Conservation (phyloP, 2,888 invertebrate species). For the Torymus texanus region DNA sequence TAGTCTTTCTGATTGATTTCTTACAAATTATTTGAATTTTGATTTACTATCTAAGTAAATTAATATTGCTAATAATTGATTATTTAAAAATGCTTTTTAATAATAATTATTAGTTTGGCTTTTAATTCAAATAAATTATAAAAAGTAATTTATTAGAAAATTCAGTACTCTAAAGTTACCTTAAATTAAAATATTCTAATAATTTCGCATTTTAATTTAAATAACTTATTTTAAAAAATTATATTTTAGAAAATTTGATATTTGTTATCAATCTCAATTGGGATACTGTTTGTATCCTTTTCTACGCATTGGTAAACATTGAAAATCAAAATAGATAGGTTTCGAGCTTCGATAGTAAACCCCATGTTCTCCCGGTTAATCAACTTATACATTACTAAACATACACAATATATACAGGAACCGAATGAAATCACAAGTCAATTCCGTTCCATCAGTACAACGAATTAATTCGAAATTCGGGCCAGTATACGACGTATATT, state of each 20-base stretch:
- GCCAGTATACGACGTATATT: constrained; percentile 54
- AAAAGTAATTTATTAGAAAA: constrained; percentile 23
- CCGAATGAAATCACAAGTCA: constrained; percentile 61
- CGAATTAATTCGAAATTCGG: constrained; percentile 41
- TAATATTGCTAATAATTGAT: constrained; percentile 3
- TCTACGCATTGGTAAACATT: constrained; percentile 36
- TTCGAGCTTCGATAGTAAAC: constrained; percentile 31
- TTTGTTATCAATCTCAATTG: constrained; percentile 22
- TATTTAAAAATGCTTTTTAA: background rate
- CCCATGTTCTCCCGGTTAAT: constrained; percentile 31
- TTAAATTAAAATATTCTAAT: constrained; percentile 16
- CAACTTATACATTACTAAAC: constrained; percentile 50
- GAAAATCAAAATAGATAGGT: constrained; percentile 33
- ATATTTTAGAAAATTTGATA: constrained; percentile 16
- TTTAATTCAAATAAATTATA: constrained; percentile 38
- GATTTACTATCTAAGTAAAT: constrained; percentile 3
- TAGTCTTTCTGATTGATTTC: constrained; percentile 10
- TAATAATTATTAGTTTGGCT: background rate
- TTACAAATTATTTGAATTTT: constrained; percentile 30
- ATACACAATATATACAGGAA: constrained; percentile 65
- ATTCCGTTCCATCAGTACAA: constrained; percentile 60
- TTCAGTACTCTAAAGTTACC: constrained; percentile 29
- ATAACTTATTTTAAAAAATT: constrained; percentile 32
- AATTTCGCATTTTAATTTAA: constrained; percentile 9
- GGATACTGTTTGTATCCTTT: constrained; percentile 12